Evolutionary conservation across 2,888 invertebrate genomes (phyloP), one percentile per base, ranked within the genome.

Genomic region (Athalia cordata): DNA sequence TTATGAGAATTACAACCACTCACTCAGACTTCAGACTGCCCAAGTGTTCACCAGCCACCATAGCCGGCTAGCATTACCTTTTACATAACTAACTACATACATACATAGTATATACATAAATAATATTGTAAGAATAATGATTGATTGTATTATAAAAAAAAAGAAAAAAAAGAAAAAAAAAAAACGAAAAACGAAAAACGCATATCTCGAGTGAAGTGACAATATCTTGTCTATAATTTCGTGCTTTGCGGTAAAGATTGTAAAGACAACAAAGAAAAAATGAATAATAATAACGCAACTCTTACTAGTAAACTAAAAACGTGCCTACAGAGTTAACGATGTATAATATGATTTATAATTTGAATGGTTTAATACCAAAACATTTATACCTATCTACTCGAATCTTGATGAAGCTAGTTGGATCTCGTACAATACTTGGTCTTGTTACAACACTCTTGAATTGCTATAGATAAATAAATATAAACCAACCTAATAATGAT

Each of bases 11-110:
- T 64, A 80, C 57, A 72, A 65, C 49, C 70, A 64, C 78, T 79
- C 74, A 79, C 81, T 84, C 85, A 84, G 83, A 86, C 85, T 86
- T 85, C 83, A 86, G 87, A 89, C 87, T 89, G 87, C 88, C 89
- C 87, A 87, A 88, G 89, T 89, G 88, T 89, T 89, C 88, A 88
- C 65, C 85, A 85, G 86, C 85, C 84, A 84, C 84, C 82, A 81
- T 82, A 82, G 82, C 81, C 84, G 84, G 82, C 84, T 84, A 84
- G 80, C 82, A 86, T 84, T 87, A 85, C 82, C 82, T 83, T 84
- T 86, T 84, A 83, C 83, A 86, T 86, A 84, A 81, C 83, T 77
- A 81, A 67, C 66, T 61, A 80, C 72, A 72, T 80, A 79, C 70
- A 72, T 81, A 81, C 74, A 78, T 82, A 78, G 77, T 70, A 79